Evolutionary conservation across 2,113 vertebrate genomes (phyloP).

Genomic region (Mola mola): DNA sequence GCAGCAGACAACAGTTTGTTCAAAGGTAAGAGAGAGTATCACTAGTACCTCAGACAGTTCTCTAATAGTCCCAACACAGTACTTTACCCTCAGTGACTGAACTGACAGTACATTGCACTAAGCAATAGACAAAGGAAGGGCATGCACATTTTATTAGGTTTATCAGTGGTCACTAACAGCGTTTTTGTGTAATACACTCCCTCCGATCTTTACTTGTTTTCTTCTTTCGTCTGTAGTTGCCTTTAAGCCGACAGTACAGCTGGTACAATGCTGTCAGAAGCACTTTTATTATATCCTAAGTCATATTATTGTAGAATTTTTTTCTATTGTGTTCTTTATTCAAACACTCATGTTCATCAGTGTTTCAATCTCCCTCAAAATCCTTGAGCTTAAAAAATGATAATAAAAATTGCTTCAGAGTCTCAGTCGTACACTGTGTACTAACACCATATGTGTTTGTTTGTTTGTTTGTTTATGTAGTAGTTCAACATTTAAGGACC

Average conservation of each 20-base stretch:
- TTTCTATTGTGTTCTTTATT: slow-evolving; percentile 25
- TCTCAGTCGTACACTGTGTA: background rate
- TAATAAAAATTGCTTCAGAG: background rate
- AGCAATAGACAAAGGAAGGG: background rate
- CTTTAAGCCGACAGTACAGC: slow-evolving; percentile 1
- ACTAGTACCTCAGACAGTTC: slow-evolving; percentile 32
- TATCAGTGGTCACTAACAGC: slow-evolving; percentile 72
- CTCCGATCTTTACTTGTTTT: slow-evolving; percentile 70
- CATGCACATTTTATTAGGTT: slow-evolving; percentile 29
- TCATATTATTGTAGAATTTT: slow-evolving; percentile 24
- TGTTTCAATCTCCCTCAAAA: slow-evolving; percentile 19
- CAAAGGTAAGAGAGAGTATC: slow-evolving; percentile 93
- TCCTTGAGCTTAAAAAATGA: background rate
- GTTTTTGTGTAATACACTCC: slow-evolving; percentile 67
- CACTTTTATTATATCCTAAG: slow-evolving; percentile 31
- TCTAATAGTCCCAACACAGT: slow-evolving; percentile 10
- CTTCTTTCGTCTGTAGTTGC: slow-evolving; percentile 49
- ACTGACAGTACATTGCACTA: slow-evolving; percentile 30
- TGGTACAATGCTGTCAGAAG: background rate
- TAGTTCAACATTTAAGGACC: slow-evolving; percentile 99
- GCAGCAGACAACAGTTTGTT: slow-evolving; percentile 99
- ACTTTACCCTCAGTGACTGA: slow-evolving; percentile 10
- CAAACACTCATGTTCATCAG: slow-evolving; percentile 22
- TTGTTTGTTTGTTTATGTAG: slow-evolving; percentile 68
- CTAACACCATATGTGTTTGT: background rate